Conservation (phyloP, 2,797 vertebrate genomes). For the Mormyrus hasselquistii region DNA sequence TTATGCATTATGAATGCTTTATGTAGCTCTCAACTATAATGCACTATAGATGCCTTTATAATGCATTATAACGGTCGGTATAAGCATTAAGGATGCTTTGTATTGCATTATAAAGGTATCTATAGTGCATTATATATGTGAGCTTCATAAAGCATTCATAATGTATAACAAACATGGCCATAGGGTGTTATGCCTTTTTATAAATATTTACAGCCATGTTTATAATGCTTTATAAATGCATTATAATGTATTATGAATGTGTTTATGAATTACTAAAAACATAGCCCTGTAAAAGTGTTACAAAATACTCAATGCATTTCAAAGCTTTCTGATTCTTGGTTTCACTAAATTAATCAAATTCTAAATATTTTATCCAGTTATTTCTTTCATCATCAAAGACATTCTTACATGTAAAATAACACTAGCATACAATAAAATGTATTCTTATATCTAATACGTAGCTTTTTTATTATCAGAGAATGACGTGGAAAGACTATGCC, state of each 20-base stretch:
- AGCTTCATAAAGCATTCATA: neutral
- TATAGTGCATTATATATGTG: neutral
- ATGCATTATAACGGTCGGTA: neutral
- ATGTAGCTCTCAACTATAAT: neutral
- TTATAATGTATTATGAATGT: neutral
- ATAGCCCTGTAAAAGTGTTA: neutral
- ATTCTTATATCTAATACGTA: neutral
- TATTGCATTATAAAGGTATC: neutral
- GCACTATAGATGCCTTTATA: neutral
- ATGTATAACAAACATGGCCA: neutral
- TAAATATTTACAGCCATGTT: neutral
- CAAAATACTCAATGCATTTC: neutral
- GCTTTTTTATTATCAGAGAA: neutral
- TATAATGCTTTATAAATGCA: neutral
- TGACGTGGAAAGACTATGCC: neutral
- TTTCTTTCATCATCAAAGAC: neutral
- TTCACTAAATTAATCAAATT: neutral
- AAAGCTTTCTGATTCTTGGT: neutral
- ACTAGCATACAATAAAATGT: neutral
- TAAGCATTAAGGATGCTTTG: neutral
- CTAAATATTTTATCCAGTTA: neutral
- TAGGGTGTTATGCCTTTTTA: neutral
- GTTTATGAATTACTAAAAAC: neutral
- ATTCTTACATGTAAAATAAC: neutral
- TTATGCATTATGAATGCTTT: neutral